Conservation (phyloP, 53 echinoderm and acorn worm genomes). For the Holothuria scabra region DNA sequence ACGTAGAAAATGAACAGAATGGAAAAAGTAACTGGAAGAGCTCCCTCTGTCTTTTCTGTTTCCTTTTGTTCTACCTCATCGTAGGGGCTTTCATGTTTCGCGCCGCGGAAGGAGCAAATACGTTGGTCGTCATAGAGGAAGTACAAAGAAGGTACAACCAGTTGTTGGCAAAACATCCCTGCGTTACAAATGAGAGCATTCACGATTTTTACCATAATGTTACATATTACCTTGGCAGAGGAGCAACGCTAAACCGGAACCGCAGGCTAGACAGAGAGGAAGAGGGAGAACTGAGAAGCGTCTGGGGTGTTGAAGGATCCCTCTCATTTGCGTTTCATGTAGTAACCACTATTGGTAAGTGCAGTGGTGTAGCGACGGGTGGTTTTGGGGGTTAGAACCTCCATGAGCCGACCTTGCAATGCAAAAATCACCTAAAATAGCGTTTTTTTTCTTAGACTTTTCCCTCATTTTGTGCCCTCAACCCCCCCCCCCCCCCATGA, state of each 20-base stretch:
- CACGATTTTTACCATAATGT: neutral
- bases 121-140: neutral
- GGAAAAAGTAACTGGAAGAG: neutral
- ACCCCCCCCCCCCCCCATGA: too few relatives aligned
- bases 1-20: too few relatives aligned
- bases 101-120: neutral
- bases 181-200: neutral
- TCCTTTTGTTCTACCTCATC: neutral
- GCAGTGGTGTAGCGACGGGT: too few relatives aligned
- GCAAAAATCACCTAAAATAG: too few relatives aligned
- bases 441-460: too few relatives aligned
- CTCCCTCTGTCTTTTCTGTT: neutral
- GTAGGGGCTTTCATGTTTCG: slow-evolving; percentile 12
- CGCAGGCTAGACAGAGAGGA: neutral
- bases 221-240: neutral
- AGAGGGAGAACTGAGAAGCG: neutral
- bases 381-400: too few relatives aligned
- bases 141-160: neutral
- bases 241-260: neutral
- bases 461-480: too few relatives aligned
- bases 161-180: neutral
- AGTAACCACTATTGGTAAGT: slow-evolving; percentile 15
- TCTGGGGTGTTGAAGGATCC: neutral
- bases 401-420: too few relatives aligned
- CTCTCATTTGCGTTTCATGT: neutral